Percentiles rank a stretch among this genome's conserved stretches.
These are phyloP conservation scores for Pseudochromis fuscus DNA, from an alignment of 2,797 vertebrate genomes.

Conservation along the genomic window DNA sequence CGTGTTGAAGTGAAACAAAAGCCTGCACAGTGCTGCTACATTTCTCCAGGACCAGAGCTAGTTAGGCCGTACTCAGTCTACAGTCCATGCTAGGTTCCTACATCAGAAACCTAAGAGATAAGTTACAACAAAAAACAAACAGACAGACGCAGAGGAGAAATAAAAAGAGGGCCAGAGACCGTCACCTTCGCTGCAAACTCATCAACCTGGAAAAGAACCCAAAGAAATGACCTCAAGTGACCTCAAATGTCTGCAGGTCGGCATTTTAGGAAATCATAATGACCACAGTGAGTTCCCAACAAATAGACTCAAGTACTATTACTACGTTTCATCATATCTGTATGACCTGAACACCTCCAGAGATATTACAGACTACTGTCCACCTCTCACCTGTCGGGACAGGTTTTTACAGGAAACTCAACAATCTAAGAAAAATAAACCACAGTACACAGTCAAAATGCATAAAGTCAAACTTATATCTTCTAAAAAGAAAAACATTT, in stretches of 20 bases:
- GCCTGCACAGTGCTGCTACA: conserved; percentile 47
- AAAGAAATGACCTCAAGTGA: conserved; percentile 76
- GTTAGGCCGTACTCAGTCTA: conserved; percentile 77
- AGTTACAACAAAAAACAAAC: conserved; percentile 81
- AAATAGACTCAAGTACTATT: conserved; percentile 23
- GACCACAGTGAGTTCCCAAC: background rate
- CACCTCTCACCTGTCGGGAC: conserved; percentile 31
- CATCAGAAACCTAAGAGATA: conserved; percentile 81
- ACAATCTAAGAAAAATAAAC: conserved; percentile 42
- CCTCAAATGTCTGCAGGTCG: conserved; percentile 65
- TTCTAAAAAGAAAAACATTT: background rate
- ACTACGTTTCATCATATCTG: background rate
- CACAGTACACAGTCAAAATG: conserved; percentile 11
- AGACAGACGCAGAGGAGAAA: conserved; percentile 70
- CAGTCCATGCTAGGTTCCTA: conserved; percentile 84
- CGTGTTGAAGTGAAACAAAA: conserved; percentile 62
- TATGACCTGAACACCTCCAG: conserved; percentile 27
- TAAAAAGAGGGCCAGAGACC: conserved; percentile 87
- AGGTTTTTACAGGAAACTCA: conserved; percentile 39
- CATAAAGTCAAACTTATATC: background rate
- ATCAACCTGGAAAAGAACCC: conserved; percentile 92
- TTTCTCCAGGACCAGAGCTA: conserved; percentile 59
- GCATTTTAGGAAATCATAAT: conserved; percentile 46
- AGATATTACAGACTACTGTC: conserved; percentile 25
- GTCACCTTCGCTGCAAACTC: conserved; percentile 90